A percentile compares a stretch with the other conserved stretches of the same genome.
These are phyloP conservation scores for Autographa pulchrina DNA, from an alignment of 2,888 invertebrate genomes.

Conservation along the genomic window DNA sequence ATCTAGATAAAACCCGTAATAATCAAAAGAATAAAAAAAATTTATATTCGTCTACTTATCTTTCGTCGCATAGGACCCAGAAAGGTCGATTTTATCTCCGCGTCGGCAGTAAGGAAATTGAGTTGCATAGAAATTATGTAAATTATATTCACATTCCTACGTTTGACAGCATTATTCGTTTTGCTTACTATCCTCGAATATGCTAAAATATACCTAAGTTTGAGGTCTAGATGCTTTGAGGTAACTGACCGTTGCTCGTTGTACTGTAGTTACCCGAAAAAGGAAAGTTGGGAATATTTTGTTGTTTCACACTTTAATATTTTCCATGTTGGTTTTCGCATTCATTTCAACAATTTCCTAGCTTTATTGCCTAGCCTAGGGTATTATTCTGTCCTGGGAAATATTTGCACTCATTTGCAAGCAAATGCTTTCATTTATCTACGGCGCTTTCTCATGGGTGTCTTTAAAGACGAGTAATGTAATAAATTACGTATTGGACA, in stretches of 20 bases:
- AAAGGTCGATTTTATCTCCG: conserved; percentile 16
- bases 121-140: conserved; percentile 51
- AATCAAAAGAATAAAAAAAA: no score
- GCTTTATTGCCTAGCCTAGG: conserved; percentile 24
- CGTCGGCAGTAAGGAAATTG: conserved; percentile 33
- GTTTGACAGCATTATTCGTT: conserved; percentile 56
- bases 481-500: not conserved
- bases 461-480: not conserved
- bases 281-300: conserved; percentile 36
- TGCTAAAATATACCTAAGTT: conserved; percentile 50
- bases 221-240: conserved; percentile 38
- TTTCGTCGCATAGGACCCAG: not conserved
- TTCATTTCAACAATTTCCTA: conserved; percentile 20
- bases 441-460: not conserved
- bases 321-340: conserved; percentile 22
- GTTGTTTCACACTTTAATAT: conserved; percentile 33
- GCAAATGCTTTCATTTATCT: conserved; percentile 18
- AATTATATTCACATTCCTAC: conserved; percentile 45
- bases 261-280: conserved; percentile 22
- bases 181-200: conserved; percentile 45
- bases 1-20: no score
- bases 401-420: conserved; percentile 14
- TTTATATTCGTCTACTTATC: no score
- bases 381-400: conserved; percentile 8
- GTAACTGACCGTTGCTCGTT: conserved; percentile 36